Evolutionary conservation across 2,113 vertebrate species (phyloP).

Genomic region (Amphiprion ocellaris): DNA sequence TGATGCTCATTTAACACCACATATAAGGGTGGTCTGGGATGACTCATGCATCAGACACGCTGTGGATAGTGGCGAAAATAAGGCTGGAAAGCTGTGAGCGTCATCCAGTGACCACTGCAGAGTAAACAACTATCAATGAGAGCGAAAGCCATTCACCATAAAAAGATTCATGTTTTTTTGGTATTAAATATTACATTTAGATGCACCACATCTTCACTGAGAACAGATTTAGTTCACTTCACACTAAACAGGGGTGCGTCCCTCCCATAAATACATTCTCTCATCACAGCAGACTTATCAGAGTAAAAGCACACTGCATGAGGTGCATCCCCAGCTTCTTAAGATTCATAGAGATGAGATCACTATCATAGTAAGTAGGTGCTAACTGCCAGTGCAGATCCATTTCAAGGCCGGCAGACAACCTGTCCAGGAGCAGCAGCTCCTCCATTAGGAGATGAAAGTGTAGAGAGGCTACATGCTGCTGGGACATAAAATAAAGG

Average conservation of each 20-base stretch:
- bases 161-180: neutral
- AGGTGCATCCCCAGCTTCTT: fast-evolving
- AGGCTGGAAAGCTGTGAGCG: slow-evolving; percentile 7
- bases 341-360: slow-evolving; percentile 22
- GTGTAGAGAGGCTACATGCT: slow-evolving; percentile 20
- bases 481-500: slow-evolving; percentile 35
- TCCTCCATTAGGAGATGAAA: slow-evolving; percentile 45
- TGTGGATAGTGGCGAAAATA: slow-evolving; percentile 26
- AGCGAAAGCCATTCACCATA: neutral
- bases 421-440: slow-evolving; percentile 23
- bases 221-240: neutral
- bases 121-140: slow-evolving; percentile 6
- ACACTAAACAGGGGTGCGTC: neutral
- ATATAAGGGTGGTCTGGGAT: slow-evolving; percentile 46
- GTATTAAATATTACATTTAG: neutral
- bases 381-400: slow-evolving; percentile 16
- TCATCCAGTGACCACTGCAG: neutral
- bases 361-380: slow-evolving; percentile 1
- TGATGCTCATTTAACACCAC: slow-evolving; percentile 7
- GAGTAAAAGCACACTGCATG: neutral
- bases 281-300: neutral
- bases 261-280: neutral
- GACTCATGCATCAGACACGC: slow-evolving; percentile 66
- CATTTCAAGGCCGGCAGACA: neutral
- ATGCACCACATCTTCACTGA: neutral